Evolutionary conservation across 2,113 vertebrate species (phyloP).

Genomic region (Clarias macrocephalus): DNA sequence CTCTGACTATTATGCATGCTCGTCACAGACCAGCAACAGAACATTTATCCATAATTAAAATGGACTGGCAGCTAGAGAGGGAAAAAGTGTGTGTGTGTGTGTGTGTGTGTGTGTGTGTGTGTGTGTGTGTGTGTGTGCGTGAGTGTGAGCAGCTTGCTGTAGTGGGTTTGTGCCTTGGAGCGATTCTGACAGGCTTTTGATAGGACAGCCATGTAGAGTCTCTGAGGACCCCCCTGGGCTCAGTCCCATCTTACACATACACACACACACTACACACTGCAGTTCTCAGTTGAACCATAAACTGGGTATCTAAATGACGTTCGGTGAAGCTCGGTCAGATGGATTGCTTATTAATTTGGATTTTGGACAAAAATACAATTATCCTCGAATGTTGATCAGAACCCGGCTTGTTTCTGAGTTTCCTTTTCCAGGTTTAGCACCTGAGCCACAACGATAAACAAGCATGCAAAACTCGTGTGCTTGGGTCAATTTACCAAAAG

Average conservation of each 20-base stretch:
- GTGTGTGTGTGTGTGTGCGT: slow-evolving; percentile 15
- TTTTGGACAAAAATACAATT: background rate
- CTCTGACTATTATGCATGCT: slow-evolving; percentile 49
- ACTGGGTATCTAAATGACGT: slow-evolving; percentile 9
- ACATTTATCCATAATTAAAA: slow-evolving; percentile 62
- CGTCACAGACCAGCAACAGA: slow-evolving; percentile 51
- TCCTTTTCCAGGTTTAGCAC: background rate
- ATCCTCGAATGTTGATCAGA: background rate
- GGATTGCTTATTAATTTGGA: background rate
- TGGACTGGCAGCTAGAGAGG: slow-evolving; percentile 44
- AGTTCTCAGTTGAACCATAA: slow-evolving; percentile 8
- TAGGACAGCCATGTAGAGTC: slow-evolving; percentile 57
- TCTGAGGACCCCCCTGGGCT: slow-evolving; percentile 53
- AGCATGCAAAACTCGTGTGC: background rate
- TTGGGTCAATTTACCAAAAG: background rate
- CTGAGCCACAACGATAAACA: background rate
- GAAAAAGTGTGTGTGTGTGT: background rate
- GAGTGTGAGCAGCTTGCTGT: slow-evolving; percentile 21
- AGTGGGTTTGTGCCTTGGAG: slow-evolving; percentile 53
- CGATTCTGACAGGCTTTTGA: slow-evolving; percentile 59
- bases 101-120: slow-evolving; percentile 22
- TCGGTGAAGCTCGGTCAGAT: background rate
- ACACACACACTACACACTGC: slow-evolving; percentile 18
- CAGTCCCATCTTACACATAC: slow-evolving; percentile 42
- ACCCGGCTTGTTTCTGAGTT: background rate